Conservation (phyloP, 1,140 invertebrate genomes). For the Acromyrmex charruanus region DNA sequence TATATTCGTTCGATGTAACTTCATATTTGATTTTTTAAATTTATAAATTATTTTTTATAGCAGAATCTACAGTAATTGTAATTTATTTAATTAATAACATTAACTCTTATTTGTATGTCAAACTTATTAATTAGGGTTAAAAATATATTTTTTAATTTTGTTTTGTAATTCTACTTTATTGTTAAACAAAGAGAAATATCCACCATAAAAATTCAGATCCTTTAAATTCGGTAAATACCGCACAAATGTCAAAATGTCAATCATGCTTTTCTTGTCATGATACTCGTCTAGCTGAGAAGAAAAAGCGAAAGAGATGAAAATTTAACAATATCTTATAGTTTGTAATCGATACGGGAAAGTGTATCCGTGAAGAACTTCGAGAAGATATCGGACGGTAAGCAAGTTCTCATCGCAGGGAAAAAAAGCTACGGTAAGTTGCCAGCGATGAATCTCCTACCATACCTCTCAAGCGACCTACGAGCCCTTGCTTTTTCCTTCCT, state of each 20-base stretch:
- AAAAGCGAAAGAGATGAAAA: conserved; percentile 37
- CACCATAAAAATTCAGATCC: background rate
- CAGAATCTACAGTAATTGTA: background rate
- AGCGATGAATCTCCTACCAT: conserved; percentile 42
- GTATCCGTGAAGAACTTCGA: conserved; percentile 35
- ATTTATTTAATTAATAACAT: too few relatives aligned
- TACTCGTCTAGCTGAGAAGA: background rate
- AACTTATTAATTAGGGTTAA: too few relatives aligned
- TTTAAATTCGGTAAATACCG: background rate
- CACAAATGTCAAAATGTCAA: conserved; percentile 5
- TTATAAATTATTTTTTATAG: background rate
- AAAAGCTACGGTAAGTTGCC: conserved; percentile 64
- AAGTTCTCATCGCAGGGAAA: conserved; percentile 51
- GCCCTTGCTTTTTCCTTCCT: background rate
- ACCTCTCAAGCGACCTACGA: conserved; percentile 20
- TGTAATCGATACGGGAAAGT: conserved; percentile 63
- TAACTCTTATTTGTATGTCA: too few relatives aligned
- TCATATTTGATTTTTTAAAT: background rate
- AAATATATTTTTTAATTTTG: background rate
- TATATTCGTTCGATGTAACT: background rate
- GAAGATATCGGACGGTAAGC: conserved; percentile 62
- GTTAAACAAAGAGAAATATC: background rate
- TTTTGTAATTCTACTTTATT: background rate
- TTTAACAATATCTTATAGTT: conserved; percentile 50
- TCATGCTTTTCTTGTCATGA: background rate